Conservation (phyloP, 2,888 invertebrate genomes). For the Graphium colonna region DNA sequence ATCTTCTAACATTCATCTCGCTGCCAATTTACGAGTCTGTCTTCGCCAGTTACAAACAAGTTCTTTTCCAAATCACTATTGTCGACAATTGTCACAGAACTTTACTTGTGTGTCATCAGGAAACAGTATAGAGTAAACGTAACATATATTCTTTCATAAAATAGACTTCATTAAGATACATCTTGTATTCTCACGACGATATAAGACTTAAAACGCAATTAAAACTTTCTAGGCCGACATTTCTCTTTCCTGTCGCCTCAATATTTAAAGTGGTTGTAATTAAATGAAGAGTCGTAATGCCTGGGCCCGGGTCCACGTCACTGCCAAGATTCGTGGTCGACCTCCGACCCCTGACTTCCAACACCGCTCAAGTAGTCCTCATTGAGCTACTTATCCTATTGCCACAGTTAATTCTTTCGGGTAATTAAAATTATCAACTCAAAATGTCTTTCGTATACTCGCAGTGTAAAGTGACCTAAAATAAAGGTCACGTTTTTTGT, state of each 20-base stretch:
- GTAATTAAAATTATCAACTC: conserved; percentile 12
- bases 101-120: too few species aligned
- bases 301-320: conserved; percentile 25
- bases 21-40: too few species aligned
- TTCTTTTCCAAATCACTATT: too few species aligned
- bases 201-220: background rate
- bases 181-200: background rate
- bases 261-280: conserved; percentile 28
- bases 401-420: conserved; percentile 25
- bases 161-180: too few species aligned
- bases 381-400: conserved; percentile 46
- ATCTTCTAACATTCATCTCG: too few species aligned
- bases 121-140: too few species aligned
- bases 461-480: too few species aligned
- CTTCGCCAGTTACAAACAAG: too few species aligned
- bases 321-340: conserved; percentile 37
- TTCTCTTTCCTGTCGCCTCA: background rate
- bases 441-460: too few species aligned
- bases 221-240: background rate
- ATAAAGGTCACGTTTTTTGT: too few species aligned
- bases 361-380: conserved; percentile 41
- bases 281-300: conserved; percentile 26
- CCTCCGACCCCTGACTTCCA: conserved; percentile 49
- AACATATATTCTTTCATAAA: too few species aligned
- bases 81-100: too few species aligned